Evolutionary conservation across 2,797 vertebrate genomes (phyloP), one percentile per base, ranked within the genome.

Genomic region (Sebastes diploproa): DNA sequence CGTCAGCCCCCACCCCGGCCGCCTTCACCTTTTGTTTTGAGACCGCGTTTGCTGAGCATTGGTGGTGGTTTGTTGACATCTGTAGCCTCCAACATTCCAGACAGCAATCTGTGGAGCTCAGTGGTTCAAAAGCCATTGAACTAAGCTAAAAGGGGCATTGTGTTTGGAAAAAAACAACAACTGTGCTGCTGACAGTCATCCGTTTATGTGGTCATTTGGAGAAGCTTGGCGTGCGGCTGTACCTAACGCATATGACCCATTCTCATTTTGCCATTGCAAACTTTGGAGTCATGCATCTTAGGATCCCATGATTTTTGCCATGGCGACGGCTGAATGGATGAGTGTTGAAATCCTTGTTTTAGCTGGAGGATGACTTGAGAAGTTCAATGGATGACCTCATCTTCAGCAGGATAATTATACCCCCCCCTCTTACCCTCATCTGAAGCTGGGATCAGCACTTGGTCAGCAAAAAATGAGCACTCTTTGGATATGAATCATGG

Each of bases 21-120:
- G 4, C 2, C 12, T 42, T 78, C 59, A 54, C 34, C 77, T 78
- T 89, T 75, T 88, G 84, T 89, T 81, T 72, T 70, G 63, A 73
- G 75, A 74, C 63, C 14, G 3, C 52, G 70, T 77, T 87, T 85
- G 77, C 71, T 0, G 7, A 77, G 69, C 59, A 9, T 32, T 82
- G 82, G 55, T 76, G 83, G 63, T 5, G 92, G 76, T 88, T 90
- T 89, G 80, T 87, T 87, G 75, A 12, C 36, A 75, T 78, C 76
- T 83, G 70, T 7, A 55, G 58, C 38, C 72, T 77, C 56, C 66
- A 77, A 62, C 36, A 32, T 74, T 74, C 60, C 58, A 29, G 12
- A 29, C 72, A 67, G 52, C 61, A 64, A 23, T 70, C 59, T 38
- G 16, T 56, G 59, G 58, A 63, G 74, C 23, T 74, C n/a, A 60